Base-by-base conservation (phyloP, 1,140 invertebrate species). In the Anagrus nilaparvatae region DNA sequence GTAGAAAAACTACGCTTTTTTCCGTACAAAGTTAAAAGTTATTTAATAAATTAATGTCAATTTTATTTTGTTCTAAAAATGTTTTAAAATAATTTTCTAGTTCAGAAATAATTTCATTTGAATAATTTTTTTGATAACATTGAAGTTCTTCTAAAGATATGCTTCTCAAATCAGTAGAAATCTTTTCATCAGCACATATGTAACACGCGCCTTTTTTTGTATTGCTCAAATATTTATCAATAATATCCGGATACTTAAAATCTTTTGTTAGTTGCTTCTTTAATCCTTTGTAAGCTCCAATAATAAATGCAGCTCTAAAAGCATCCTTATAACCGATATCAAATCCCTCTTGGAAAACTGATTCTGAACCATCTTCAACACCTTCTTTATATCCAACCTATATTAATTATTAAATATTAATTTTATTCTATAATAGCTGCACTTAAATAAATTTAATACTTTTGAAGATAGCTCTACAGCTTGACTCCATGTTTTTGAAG, bases 311-410 rank as follows among this genome's bases (percentile, higher is more conserved):
- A 7, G 58, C 66, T 43, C 58, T 58, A 14, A 76, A 67, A n/a
- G 72, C 75, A 44, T 72, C 63, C 14, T 52, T 51, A 48, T 72
- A 78, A 5, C 76, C 76, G 21, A 49, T 53, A 47, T 78, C 71
- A 53, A 79, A 79, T 44, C 69, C 66, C 3, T 61, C 43, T 55
- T 79, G 76, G 32, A 74, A 71, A 12, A 65, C 66, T 19, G 58
- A 49, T 25, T 73, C 54, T 21, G 62, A 48, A 24, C 75, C 76
- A 55, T 69, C 68, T 7, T 64, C 54, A 19, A 73, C 48, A 8
- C 76, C 76, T 54, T 77, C 74, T 37, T 63, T 60, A 42, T 68
- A 77, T 29, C 74, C 75, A 37, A 60, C 54, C 74, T 77, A 33
- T 32, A 50, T 35, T 36, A 48, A 50, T 30, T 31, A 32, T 27